phyloP scores from a whole-genome alignment of 64 coral and sea anemone species.

The Porites australiensis region DNA sequence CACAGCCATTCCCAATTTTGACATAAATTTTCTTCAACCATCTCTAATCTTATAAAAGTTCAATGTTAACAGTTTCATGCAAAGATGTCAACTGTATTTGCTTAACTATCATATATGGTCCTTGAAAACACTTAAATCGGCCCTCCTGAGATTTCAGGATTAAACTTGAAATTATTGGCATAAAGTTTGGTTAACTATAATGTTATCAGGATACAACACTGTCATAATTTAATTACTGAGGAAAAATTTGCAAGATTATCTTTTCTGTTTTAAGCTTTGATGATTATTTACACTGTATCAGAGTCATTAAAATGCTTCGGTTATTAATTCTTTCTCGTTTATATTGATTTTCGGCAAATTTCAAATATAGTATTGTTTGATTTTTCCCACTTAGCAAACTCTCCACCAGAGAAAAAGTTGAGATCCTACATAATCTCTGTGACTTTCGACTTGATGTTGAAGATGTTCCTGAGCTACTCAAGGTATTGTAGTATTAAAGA shows the following conservation, averaged over 20 bases:
- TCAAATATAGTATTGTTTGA: neutral
- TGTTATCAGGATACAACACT: neutral
- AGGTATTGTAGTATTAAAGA: slow-evolving; percentile 30
- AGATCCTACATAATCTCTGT: slow-evolving; percentile 94
- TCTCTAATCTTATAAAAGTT: neutral
- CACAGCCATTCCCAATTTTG: neutral
- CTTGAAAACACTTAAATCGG: slow-evolving; percentile 31
- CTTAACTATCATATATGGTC: slow-evolving; percentile 2
- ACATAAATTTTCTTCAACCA: neutral
- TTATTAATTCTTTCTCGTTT: neutral
- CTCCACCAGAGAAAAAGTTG: slow-evolving; percentile 85
- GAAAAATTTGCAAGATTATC: neutral
- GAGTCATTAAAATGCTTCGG: slow-evolving; percentile 6
- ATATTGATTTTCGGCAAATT: slow-evolving; percentile 3
- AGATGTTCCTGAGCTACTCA: slow-evolving; percentile 92
- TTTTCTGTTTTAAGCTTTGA: neutral
- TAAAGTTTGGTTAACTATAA: neutral
- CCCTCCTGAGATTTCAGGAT: neutral
- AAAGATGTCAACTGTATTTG: neutral
- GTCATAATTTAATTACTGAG: neutral
- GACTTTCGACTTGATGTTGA: slow-evolving; percentile 92
- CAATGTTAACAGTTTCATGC: neutral
- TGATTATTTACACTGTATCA: neutral
- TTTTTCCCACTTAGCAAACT: slow-evolving; percentile 63
- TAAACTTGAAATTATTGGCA: neutral